phyloP scores from a whole-genome alignment of 2,888 invertebrate genomes.

The Germaria angustata region DNA sequence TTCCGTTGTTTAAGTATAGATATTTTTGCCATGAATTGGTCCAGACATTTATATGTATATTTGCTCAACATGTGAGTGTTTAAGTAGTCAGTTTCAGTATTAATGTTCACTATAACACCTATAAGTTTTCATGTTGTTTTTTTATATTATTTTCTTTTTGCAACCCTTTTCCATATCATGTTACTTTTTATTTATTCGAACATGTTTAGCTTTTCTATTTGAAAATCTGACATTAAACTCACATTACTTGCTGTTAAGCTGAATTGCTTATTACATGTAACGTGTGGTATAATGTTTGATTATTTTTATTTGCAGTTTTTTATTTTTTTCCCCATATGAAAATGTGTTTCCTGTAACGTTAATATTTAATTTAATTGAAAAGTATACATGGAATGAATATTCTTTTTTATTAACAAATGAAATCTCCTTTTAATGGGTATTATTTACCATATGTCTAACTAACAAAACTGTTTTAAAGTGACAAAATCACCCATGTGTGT shows the following conservation, averaged over 20 bases:
- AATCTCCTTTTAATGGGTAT: background rate
- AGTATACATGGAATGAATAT: slow-evolving; percentile 37
- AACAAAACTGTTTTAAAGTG: background rate
- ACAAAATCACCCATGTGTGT: background rate
- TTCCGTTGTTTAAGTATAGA: slow-evolving; percentile 68
- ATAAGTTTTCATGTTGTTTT: slow-evolving; percentile 33
- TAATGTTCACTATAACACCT: slow-evolving; percentile 47
- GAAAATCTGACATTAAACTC: slow-evolving; percentile 50
- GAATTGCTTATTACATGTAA: slow-evolving; percentile 61
- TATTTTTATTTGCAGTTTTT: slow-evolving; percentile 49
- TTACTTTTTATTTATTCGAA: slow-evolving; percentile 29
- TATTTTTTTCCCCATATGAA: slow-evolving; percentile 19
- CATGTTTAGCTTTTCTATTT: slow-evolving; percentile 46
- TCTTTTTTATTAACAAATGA: slow-evolving; percentile 12
- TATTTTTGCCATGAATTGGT: slow-evolving; percentile 31
- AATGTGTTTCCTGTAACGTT: slow-evolving; percentile 54
- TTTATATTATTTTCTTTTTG: background rate
- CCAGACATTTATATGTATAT: slow-evolving; percentile 32
- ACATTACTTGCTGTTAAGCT: slow-evolving; percentile 46
- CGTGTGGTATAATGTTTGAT: slow-evolving; percentile 60
- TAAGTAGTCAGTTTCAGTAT: slow-evolving; percentile 35
- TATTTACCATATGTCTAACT: background rate
- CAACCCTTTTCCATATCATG: slow-evolving; percentile 37
- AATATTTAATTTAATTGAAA: slow-evolving; percentile 62
- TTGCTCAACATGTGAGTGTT: slow-evolving; percentile 22